Evolutionary conservation across 2,888 invertebrate genomes (phyloP), one percentile per base, ranked within the genome.

Genomic region (Dilophus febrilis): DNA sequence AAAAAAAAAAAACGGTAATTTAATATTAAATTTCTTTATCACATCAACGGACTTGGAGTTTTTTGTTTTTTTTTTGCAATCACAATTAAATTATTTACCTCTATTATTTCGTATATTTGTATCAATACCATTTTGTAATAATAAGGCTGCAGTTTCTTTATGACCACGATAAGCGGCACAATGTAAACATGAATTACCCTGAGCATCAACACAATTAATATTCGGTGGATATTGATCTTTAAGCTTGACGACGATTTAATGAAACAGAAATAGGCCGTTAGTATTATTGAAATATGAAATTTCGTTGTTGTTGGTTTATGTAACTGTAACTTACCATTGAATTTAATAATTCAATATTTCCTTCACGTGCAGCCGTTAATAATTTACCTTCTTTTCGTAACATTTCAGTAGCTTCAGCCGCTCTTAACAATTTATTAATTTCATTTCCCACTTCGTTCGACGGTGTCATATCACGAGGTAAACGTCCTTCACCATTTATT

Each of bases 111-210:
- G 68, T 7, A 74, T 59, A 1, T 67, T 65, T 18, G 74, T 69
- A 49, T 76, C 71, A 4, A 76, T 68, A 5, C 77, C 77, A 51
- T 74, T 73, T 56, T 78, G 76, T 35, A 78, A 57, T 6, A 78
- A 56, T 4, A 74, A 52, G 3, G 77, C 71, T 0, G 75, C 77
- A 7, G 71, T 65, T 40, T 72, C 65, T 34, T 72, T 70, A 50
- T 75, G 74, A 0, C 74, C 75, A 12, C 76, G 55, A 51, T 75
- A 74, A 2, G 77, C 70, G 2, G 73, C 74, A 50, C 72, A 71
- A 53, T 78, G 77, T 3, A 77, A 58, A 28, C 74, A 70, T 1
- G 75, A 71, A 58, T 77, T 77, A 37, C 77, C 77, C 49, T 68
- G 71, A 2, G 63, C 58, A 52, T 77, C 77, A 38, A 67, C 65